Evolutionary conservation across 2,113 vertebrate genomes (phyloP), one percentile per base, ranked within the genome.

Genomic region (Sigmodon hispidus): DNA sequence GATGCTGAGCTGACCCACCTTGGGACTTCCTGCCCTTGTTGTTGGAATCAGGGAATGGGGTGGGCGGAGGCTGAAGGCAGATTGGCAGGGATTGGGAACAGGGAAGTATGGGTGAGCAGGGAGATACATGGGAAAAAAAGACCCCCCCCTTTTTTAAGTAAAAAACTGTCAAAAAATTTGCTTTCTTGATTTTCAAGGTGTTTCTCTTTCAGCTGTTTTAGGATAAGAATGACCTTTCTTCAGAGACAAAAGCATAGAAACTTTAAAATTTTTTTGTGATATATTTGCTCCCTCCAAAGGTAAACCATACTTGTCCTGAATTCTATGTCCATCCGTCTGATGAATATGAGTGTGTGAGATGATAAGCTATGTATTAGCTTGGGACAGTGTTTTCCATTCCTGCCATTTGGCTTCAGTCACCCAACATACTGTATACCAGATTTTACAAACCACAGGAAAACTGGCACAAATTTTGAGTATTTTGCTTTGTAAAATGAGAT

Each of bases 391-490:
- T 97, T 97, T 97, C 92, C 97, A 87, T 97, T 94, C 83, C 96
- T 94, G 87, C 96, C 94, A 96, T 97, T 97, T 98, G 98, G 98
- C 98, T 97, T 97, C 94, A 85, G 87, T 97, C 84, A 97, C 96
- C 95, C 96, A 97, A 95, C 98, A 98, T 98, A 98, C 98, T 98
- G 98, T 97, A 98, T 87, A 98, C 97, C 98, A 98, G 97, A 98
- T 98, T 98, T 98, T 97, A 96, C 87, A 97, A 98, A 98, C 98
- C 98, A 97, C 98, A 98, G 97, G 98, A 97, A 98, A 98, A 97
- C 96, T 98, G 98, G 98, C 98, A 98, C 96, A 96, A 92, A 96
- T 94, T 97, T 97, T 96, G 95, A 97, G 96, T 98, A 97, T 98
- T 98, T 98, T 98, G 98, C 97, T 98, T 97, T 96, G 96, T 97